Base-by-base conservation (phyloP, 1,140 invertebrate species). In the Metaphire vulgaris region DNA sequence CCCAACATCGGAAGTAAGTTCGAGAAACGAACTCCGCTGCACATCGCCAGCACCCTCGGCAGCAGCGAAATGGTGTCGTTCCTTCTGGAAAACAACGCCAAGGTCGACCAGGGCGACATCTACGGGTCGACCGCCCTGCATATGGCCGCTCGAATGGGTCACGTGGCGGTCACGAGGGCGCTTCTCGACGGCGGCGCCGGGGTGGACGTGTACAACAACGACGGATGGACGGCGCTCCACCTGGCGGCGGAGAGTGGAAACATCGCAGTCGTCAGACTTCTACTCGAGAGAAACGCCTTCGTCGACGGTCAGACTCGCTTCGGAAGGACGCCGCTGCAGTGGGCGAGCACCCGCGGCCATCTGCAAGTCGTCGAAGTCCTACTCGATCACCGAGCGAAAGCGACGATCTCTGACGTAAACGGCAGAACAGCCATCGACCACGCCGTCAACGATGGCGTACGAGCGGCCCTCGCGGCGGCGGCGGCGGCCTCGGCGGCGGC, bases 1-100 rank as follows among this genome's bases (percentile, higher is more conserved):
- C 15, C 31, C 56, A 74, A 74, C 64, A 30, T 67, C 26, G 32
- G 33, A n/a, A 74, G 28, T 1, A 74, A 74, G 32, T 74, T 31
- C 65, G 74, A 74, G 32, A 29, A 32, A 28, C 41, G 74, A 74
- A 93, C 91, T 78, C 92, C 92, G 0, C 84, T 94, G 69, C 92
- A 94, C 81, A 95, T 98, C 15, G 96, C 96, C 64, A 93, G 95
- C 32, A 98, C 98, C 88, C 97, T 95, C 95, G 96, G 96, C 81
- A 96, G 97, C 87, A 91, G 91, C 56, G 96, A 96, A 81, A 94
- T 98, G 93, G 95, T 96, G 6, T 90, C 91, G 2, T 87, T 97
- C 56, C 88, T 98, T 28, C 87, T 97, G 69, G 92, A 95, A 81
- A 92, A 93, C 81, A 93, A 92, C 31, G 94, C 94, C 14, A 93